Conservation (phyloP, 1,140 invertebrate genomes). For the Tenebrio molitor region DNA sequence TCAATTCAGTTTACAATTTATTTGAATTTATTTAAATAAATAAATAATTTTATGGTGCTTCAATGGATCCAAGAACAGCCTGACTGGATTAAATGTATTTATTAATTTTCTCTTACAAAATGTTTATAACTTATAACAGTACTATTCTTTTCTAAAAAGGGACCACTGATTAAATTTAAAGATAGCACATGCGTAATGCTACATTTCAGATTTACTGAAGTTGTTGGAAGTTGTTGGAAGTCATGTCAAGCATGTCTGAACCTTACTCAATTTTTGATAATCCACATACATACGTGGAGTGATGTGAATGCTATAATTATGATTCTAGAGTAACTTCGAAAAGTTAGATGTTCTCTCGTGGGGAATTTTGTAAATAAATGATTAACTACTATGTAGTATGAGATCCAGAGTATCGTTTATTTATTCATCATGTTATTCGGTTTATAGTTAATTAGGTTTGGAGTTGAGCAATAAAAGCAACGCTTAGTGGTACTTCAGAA, state of each 20-base stretch:
- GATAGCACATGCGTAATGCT: no score
- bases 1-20: neutral
- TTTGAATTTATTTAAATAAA: no score
- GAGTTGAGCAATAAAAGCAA: constrained; percentile 24
- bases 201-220: no score
- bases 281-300: constrained; percentile 5
- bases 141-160: no score
- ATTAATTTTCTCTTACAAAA: no score
- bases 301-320: constrained; percentile 19
- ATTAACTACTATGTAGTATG: constrained; percentile 11
- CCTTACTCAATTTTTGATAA: constrained; percentile 8
- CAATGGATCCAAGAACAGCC: no score
- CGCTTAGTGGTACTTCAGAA: constrained; percentile 14
- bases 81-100: no score
- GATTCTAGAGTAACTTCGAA: constrained; percentile 12
- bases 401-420: constrained; percentile 22
- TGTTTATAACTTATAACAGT: no score
- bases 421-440: constrained; percentile 19
- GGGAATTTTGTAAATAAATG: constrained; percentile 16
- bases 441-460: constrained; percentile 30
- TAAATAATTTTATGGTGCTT: no score
- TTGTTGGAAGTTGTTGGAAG: constrained; percentile 21
- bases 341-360: constrained; percentile 7
- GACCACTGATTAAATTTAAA: no score
- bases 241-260: neutral